Evolutionary conservation across 2,113 vertebrate genomes (phyloP), one percentile per base, ranked within the genome.

Genomic region (Lophius piscatorius): DNA sequence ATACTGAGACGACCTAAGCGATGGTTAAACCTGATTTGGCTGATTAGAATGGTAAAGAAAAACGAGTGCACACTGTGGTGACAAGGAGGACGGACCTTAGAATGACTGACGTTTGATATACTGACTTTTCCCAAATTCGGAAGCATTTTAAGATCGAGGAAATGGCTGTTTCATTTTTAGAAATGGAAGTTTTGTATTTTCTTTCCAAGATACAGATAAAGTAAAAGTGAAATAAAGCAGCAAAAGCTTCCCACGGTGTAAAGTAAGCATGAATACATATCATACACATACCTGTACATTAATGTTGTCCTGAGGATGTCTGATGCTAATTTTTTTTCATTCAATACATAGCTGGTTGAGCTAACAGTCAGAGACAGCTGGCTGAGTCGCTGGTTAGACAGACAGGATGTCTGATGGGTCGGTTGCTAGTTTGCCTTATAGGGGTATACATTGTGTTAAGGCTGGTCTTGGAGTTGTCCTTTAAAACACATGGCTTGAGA

Each of bases 371-470:
- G 68, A 83, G 49, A 51, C 36, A 50, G 54, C 35, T 45, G 6
- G 21, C 39, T 57, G 3, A 17, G 40, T 22, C 4, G 18, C 22
- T 39, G 67, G 59, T 47, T 49, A 16, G 39, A 56, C 55, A 66
- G 69, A 38, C 50, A 23, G 59, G 51, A 50, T 50, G 24, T 80
- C 71, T 69, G 74, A 82, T 76, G 57, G 64, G 62, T 54, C 65
- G 69, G 63, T 81, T 78, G 76, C 74, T 71, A 78, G 67, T 76
- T 84, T 80, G 85, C 85, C 80, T 85, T 82, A 74, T 79, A 63
- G 80, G 81, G 71, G 80, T 62, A 60, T 82, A 65, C 78, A 40
- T 82, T 69, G 69, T 73, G 69, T 72, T 69, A 34, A 71, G 73
- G 76, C 75, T 80, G 74, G 76, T 77, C 42, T 79, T 66, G 26